Percentiles rank a stretch among this genome's conserved stretches.
These are phyloP conservation scores for Cotesia typhae DNA, from an alignment of 1,140 invertebrate species.

Conservation along the genomic window DNA sequence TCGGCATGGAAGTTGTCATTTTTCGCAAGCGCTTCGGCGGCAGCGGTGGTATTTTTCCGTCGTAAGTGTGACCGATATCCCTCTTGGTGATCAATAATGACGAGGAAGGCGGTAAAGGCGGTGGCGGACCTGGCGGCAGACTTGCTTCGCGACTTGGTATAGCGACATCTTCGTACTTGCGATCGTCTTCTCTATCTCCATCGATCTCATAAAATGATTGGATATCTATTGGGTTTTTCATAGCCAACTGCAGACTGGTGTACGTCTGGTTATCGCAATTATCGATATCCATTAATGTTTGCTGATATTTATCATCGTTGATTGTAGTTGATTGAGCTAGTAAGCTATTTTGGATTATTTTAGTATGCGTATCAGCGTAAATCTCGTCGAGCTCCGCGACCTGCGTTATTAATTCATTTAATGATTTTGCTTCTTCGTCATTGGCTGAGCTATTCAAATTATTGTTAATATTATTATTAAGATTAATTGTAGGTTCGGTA, in stretches of 20 bases:
- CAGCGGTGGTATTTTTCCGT: conserved; percentile 76
- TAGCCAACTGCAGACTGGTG: conserved; percentile 83
- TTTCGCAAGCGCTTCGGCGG: conserved; percentile 82
- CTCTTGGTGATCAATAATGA: conserved; percentile 44
- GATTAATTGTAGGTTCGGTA: no score
- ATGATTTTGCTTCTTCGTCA: conserved; percentile 65
- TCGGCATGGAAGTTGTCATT: conserved; percentile 61
- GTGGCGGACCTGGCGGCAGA: conserved; percentile 42
- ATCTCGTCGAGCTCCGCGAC: conserved; percentile 80
- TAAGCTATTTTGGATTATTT: conserved; percentile 45
- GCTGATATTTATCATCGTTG: conserved; percentile 30
- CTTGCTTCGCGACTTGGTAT: conserved; percentile 10
- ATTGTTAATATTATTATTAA: conserved; percentile 38
- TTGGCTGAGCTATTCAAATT: conserved; percentile 43
- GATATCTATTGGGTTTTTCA: conserved; percentile 77
- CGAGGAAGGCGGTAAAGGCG: conserved; percentile 40
- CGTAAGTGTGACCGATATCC: conserved; percentile 65
- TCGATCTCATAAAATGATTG: conserved; percentile 57
- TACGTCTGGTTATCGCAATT: conserved; percentile 81
- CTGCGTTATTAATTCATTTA: conserved; percentile 75
- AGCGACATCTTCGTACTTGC: conserved; percentile 70
- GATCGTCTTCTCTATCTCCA: conserved; percentile 58
- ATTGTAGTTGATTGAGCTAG: conserved; percentile 34
- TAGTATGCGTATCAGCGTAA: conserved; percentile 74
- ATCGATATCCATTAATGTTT: conserved; percentile 65